Percentiles rank a stretch among this genome's conserved stretches.
phyloP scores from a whole-genome alignment of 2,888 invertebrate genomes.

The Cynaeus angustus region DNA sequence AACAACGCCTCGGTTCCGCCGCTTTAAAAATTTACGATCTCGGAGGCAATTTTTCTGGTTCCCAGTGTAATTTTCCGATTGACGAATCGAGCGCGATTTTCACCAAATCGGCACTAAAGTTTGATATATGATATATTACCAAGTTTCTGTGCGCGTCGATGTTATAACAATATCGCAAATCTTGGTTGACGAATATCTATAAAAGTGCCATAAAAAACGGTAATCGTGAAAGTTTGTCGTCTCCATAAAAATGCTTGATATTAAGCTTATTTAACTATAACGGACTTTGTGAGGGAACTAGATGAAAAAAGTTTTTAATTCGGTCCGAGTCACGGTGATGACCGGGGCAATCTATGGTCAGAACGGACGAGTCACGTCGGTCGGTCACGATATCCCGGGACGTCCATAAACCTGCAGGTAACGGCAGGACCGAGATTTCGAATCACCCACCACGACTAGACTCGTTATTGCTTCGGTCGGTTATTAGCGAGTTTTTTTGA shows the following conservation, averaged over 20 bases:
- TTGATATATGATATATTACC: too few relatives aligned
- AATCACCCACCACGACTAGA: slow-evolving; percentile 49
- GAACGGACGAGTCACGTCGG: slow-evolving; percentile 51
- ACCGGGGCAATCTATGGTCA: slow-evolving; percentile 45
- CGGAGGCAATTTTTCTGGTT: too few relatives aligned
- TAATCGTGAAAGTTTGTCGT: slow-evolving; percentile 1
- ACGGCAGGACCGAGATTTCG: slow-evolving; percentile 52
- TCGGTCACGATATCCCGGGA: slow-evolving; percentile 52
- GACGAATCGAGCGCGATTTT: too few relatives aligned
- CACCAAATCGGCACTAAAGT: too few relatives aligned
- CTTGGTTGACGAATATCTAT: slow-evolving; percentile 1
- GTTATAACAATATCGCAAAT: slow-evolving; percentile 2
- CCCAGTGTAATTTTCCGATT: too few relatives aligned
- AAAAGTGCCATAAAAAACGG: not conserved
- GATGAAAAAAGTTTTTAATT: slow-evolving; percentile 41
- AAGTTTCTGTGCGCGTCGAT: too few relatives aligned
- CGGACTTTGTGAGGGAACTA: slow-evolving; percentile 7
- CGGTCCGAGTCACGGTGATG: slow-evolving; percentile 40
- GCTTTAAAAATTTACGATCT: too few relatives aligned
- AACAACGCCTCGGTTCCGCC: too few relatives aligned
- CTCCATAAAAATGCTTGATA: slow-evolving; percentile 6
- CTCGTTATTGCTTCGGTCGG: slow-evolving; percentile 48
- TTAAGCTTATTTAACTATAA: slow-evolving; percentile 22
- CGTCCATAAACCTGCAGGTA: slow-evolving; percentile 53
- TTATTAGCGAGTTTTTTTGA: slow-evolving; percentile 18